Base-by-base conservation (phyloP, 1,140 invertebrate species). In the Subanguina moxae region DNA sequence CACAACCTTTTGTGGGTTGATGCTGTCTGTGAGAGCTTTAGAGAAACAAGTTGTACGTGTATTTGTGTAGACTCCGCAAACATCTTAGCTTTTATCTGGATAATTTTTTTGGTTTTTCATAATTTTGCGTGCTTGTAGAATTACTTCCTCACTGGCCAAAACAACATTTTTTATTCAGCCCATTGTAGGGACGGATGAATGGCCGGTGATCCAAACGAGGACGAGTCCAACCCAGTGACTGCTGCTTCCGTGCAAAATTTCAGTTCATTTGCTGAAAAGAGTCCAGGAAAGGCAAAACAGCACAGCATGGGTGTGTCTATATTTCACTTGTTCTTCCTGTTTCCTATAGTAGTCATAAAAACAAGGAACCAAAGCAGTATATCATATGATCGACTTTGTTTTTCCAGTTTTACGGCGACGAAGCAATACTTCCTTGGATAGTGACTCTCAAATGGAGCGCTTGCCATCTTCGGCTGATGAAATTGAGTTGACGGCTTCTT, bases 201-300 rank as follows among this genome's bases (percentile, higher is more conserved):
- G 48, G 48, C 48, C 15, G 48, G 48, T 25, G 48, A 52, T 52
- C 48, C 8, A 21, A 15, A 52, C n/a, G 48, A 52, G 23, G 48
- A 52, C n/a, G 48, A 52, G 23, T 5, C 23, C n/a, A 52, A 52
- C 15, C 48, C 48, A 25, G 48, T 52, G 48, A 52, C 48, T 25
- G 48, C 43, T n/a, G 43, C 48, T 52, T 52, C 48, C 3, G 48
- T 52, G n/a, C 48, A 52, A 25, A 52, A 52, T 15, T 52, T 52
- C 23, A 52, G n/a, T 52, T 38, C 32, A 3, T 38, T 38, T 38
- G 48, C n/a, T 3, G n/a, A 52, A 52, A 52, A 52, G 17, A 52
- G 48, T 52, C 48, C 48, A 52, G 48, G 48, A 52, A 19, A 25
- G n/a, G 48, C 48, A 5, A 52, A 52, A 52, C 48, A 52, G 48